Base-by-base conservation (phyloP, 2,113 vertebrate species). In the Scomber colias region DNA sequence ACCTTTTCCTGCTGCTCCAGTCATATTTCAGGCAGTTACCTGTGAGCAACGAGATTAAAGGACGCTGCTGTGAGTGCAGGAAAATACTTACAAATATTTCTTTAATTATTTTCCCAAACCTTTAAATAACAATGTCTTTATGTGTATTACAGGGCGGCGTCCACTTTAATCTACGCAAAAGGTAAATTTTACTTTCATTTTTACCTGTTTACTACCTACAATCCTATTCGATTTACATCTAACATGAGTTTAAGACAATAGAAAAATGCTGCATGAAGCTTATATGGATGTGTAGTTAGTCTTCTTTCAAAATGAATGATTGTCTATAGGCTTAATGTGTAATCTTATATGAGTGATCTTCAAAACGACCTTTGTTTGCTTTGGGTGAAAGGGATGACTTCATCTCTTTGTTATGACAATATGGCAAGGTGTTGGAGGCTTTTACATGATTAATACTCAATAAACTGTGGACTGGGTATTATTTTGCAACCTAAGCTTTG, bases 11-110 rank as follows among this genome's bases (percentile, higher is more conserved):
- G 24, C 24, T 27, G 24, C 24, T 27, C 24, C 78, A 53, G 8
- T 80, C 53, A 40, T 21, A 35, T 75, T 66, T 70, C 72, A 61
- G 75, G 55, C 90, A 94, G 83, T 94, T 92, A 93, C 90, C 91
- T 92, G 90, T 89, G 77, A 91, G 71, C 86, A 84, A 78, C 74
- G 2, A 86, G 93, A 95, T 94, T 96, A 95, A 95, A 95, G 94
- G 94, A 93, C 95, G 94, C 95, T 95, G 95, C 95, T 95, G 95
- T 96, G 86, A 95, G 95, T 96, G 73, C 72, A 81, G 21, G 48
- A 77, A 74, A 83, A 81, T 16, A 53, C 1, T 7, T 2, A 2
- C 0, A 3, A 77, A 61, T 3, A 50, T 53, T 40, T 24, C 3
- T 79, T 62, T 21, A 69, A 71, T 54, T 56, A 51, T 19, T 27